Percentiles rank a stretch among this genome's conserved stretches.
These are phyloP conservation scores for Glomeris marginata DNA, from an alignment of 2,888 invertebrate genomes.

Conservation along the genomic window DNA sequence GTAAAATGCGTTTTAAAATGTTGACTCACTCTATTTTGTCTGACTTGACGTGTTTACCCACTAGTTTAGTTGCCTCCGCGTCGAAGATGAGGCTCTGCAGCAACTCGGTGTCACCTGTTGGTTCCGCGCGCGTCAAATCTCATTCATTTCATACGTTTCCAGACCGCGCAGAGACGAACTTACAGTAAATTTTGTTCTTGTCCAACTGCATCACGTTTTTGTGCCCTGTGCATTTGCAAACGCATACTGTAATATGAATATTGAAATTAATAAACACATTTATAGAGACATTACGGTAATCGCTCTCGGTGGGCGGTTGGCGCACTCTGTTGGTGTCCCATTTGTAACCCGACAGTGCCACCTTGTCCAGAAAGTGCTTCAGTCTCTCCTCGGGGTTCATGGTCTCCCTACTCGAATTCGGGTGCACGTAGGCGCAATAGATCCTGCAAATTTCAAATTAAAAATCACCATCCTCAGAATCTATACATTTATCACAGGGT, in stretches of 20 bases:
- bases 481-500: too few relatives aligned
- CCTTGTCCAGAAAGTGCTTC: not conserved
- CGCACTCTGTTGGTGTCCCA: too few relatives aligned
- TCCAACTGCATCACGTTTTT: not conserved
- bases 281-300: too few relatives aligned
- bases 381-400: conserved; percentile 2
- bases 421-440: conserved; percentile 12
- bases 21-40: not conserved
- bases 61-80: conserved; percentile 74
- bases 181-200: conserved; percentile 14
- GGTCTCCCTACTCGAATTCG: not conserved
- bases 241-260: too few relatives aligned
- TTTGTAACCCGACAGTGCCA: too few relatives aligned
- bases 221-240: too few relatives aligned
- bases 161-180: conserved; percentile 6
- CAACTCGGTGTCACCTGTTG: conserved; percentile 63
- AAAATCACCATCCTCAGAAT: conserved; percentile 52
- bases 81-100: conserved; percentile 74
- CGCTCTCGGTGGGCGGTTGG: too few relatives aligned
- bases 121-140: too few relatives aligned
- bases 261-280: too few relatives aligned
- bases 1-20: not conserved
- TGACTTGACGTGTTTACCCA: conserved; percentile 35
- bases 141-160: too few relatives aligned
- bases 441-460: conserved; percentile 47